Percentiles rank a stretch among this genome's conserved stretches.
phyloP scores from a whole-genome alignment of 2,888 invertebrate species.

The Flexamia atlantica region DNA sequence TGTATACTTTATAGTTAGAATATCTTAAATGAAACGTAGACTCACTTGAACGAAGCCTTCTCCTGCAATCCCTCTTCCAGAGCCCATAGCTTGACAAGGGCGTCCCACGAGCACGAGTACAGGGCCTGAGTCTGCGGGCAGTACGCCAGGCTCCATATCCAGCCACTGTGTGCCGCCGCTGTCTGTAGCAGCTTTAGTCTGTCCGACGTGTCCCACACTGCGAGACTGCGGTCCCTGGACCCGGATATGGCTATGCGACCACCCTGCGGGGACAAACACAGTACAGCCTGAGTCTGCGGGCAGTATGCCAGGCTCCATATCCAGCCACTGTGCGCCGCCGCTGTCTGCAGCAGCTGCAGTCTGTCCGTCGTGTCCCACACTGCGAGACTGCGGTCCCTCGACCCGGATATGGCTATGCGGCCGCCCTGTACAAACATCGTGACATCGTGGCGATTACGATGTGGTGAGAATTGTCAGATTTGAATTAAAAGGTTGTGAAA shows the following conservation, averaged over 20 bases:
- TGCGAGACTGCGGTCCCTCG: slow-evolving; percentile 79
- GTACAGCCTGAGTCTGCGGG: slow-evolving; percentile 72
- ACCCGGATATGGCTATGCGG: slow-evolving; percentile 77
- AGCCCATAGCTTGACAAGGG: slow-evolving; percentile 79
- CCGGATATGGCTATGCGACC: slow-evolving; percentile 77
- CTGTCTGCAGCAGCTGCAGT: slow-evolving; percentile 70
- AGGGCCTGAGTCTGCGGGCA: slow-evolving; percentile 74
- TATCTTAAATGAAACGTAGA: slow-evolving; percentile 55
- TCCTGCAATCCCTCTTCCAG: slow-evolving; percentile 75
- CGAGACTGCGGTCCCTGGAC: slow-evolving; percentile 79
- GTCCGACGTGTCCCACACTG: slow-evolving; percentile 76
- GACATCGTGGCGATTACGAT: neutral
- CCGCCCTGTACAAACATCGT: slow-evolving; percentile 59
- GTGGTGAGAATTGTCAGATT: neutral
- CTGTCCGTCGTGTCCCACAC: slow-evolving; percentile 75
- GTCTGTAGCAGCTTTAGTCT: slow-evolving; percentile 70
- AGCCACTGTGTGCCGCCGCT: slow-evolving; percentile 79
- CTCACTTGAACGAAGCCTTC: slow-evolving; percentile 75
- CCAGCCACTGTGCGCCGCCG: slow-evolving; percentile 81
- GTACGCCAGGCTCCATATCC: slow-evolving; percentile 81
- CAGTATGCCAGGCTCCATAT: slow-evolving; percentile 80
- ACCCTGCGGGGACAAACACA: slow-evolving; percentile 49
- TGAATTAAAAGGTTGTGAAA: neutral
- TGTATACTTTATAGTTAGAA: no score
- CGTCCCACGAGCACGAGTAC: slow-evolving; percentile 81